These are phyloP conservation scores for Pomatostomus ruficeps DNA, from an alignment of 2,113 vertebrate genomes.

Conservation along the genomic window DNA sequence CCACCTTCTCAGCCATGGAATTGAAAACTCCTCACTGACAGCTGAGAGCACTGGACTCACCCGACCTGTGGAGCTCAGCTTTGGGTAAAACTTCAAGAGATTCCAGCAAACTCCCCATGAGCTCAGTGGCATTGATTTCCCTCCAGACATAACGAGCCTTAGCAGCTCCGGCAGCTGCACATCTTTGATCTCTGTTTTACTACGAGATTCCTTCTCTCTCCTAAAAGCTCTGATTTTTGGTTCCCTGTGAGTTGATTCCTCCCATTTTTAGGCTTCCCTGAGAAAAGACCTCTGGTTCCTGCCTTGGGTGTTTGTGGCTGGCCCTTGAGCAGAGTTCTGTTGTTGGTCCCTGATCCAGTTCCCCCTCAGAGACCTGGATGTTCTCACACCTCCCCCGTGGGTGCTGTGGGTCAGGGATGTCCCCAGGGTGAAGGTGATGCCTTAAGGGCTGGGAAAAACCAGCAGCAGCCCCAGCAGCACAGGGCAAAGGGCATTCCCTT, in stretches of 20 bases:
- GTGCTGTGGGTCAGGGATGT: neutral
- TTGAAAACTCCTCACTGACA: neutral
- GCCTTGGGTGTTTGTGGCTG: rapidly evolving
- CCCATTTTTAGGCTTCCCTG: neutral
- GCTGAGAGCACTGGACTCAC: neutral
- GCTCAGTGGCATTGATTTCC: conserved; percentile 26
- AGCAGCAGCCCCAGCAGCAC: too few relatives aligned
- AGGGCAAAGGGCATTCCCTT: too few relatives aligned
- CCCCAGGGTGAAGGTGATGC: neutral
- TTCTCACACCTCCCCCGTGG: rapidly evolving
- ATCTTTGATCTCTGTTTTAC: conserved; percentile 37
- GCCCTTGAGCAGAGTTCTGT: neutral
- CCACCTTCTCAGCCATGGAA: neutral
- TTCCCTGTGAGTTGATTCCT: neutral
- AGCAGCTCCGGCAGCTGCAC: neutral
- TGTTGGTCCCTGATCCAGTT: neutral
- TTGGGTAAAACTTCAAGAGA: neutral
- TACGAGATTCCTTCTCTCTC: neutral
- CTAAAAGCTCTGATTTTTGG: neutral
- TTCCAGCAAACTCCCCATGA: neutral
- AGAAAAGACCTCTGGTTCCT: rapidly evolving
- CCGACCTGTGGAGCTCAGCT: neutral
- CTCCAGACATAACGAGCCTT: neutral
- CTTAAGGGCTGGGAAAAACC: too few relatives aligned
- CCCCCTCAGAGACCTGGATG: neutral